phyloP scores from a whole-genome alignment of 2,113 vertebrate species.

The Phrynocephalus versicolor region DNA sequence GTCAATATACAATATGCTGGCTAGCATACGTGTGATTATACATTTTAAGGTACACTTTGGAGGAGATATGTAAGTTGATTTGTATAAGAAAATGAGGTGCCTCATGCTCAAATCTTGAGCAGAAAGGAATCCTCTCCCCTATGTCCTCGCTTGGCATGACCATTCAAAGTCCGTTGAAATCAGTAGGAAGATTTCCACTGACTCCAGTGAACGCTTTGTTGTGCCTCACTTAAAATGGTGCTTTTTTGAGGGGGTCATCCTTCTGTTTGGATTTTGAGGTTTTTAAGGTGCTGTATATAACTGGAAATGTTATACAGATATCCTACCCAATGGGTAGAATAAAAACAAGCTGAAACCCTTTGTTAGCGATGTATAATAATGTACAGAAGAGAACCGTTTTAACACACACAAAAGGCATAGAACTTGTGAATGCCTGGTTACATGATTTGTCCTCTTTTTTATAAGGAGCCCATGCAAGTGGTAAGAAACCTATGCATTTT shows the following conservation, averaged over 20 bases:
- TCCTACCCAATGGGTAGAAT: slow-evolving; percentile 99
- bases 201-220: slow-evolving; percentile 67
- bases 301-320: slow-evolving; percentile 98
- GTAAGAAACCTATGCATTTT: slow-evolving; percentile 83
- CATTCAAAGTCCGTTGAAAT: slow-evolving; percentile 13
- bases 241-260: slow-evolving; percentile 86
- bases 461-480: slow-evolving; percentile 84
- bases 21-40: slow-evolving; percentile 40
- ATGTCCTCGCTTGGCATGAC: slow-evolving; percentile 77
- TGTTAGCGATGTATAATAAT: slow-evolving; percentile 97
- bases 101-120: slow-evolving; percentile 84
- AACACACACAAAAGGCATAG: slow-evolving; percentile 86
- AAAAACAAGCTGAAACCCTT: slow-evolving; percentile 76
- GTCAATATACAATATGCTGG: slow-evolving; percentile 59
- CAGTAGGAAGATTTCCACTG: not conserved
- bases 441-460: slow-evolving; percentile 84
- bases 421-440: slow-evolving; percentile 90
- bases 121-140: slow-evolving; percentile 85
- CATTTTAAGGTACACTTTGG: slow-evolving; percentile 59
- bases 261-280: slow-evolving; percentile 80
- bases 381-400: slow-evolving; percentile 90
- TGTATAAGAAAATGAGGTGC: slow-evolving; percentile 82
- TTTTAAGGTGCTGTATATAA: slow-evolving; percentile 97
- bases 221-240: slow-evolving; percentile 97
- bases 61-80: slow-evolving; percentile 82